A percentile compares a stretch with the other conserved stretches of the same genome.
phyloP scores from a whole-genome alignment of 1,140 invertebrate genomes.

The Trachymyrmex septentrionalis region DNA sequence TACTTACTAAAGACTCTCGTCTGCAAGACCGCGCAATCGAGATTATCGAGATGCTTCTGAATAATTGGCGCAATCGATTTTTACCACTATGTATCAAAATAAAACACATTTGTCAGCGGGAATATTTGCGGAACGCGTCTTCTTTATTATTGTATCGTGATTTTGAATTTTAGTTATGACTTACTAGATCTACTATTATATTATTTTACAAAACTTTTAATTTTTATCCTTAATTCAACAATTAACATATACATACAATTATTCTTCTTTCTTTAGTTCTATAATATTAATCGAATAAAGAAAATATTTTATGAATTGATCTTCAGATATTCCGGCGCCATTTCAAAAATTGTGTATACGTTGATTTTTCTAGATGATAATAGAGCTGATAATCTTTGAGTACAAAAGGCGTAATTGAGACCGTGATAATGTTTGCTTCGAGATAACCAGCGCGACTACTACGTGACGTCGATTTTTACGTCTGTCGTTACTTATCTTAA shows the following conservation, averaged over 20 bases:
- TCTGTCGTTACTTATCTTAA: conserved; percentile 35
- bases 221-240: not conserved
- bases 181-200: not conserved
- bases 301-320: not conserved
- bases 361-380: conserved; percentile 4
- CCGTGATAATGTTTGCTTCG: not conserved
- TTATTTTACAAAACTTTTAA: not conserved
- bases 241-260: not conserved
- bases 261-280: not conserved
- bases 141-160: not conserved
- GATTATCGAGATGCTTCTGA: not conserved
- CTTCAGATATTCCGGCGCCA: not conserved
- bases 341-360: not conserved
- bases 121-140: not conserved
- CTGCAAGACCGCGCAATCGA: not conserved
- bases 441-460: conserved; percentile 25
- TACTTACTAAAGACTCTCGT: not conserved
- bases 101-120: not conserved
- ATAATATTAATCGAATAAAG: not conserved
- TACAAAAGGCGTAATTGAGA: conserved; percentile 16
- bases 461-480: conserved; percentile 17
- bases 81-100: not conserved
- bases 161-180: not conserved
- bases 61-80: conserved; percentile 8
- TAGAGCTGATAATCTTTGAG: not conserved